Evolutionary conservation across 1,140 invertebrate species (phyloP), one percentile per base, ranked within the genome.

Genomic region (Camponotus vicinus): DNA sequence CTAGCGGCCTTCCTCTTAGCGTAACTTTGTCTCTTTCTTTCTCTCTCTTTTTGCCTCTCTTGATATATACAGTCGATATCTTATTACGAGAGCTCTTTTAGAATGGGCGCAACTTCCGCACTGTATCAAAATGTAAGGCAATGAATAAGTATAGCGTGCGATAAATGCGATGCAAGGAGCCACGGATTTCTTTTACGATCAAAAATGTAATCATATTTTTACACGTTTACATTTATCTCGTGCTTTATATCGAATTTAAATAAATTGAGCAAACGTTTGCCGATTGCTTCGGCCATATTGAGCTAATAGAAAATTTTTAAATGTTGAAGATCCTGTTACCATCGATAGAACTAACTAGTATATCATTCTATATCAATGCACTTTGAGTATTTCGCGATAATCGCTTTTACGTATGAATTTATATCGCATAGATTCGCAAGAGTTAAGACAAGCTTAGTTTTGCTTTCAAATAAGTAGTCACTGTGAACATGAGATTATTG

Each of bases 81-180:
- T 80, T 70, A 59, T 80, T 80, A 57, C 21, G 15, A 79, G 49
- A 80, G 34, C 45, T 45, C 57, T 69, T 57, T 79, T 66, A 34
- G 18, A 3, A 7, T 64, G 42, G n/a, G 40, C 34, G 63, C 66
- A 42, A 27, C 9, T 70, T 21, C 21, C 9, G 66, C 18, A 52
- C 59, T 27, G 6, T 49, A 49, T 52, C 11, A 34, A 69, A 55
- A 69, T 52, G 49, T 34, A 55, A 55, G 13, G 45, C n/a, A 4
- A 79, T 21, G 18, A 64, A 32, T 15, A 27, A 27, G 27, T 27
- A 55, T 34, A 61, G 6, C 7, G n/a, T 13, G 55, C 37, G 57
- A 61, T 8, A 42, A 61, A 76, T 42, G 21, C 21, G n/a, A 9
- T 57, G n/a, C 5, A 37, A 21, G 9, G 18, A 71, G 11, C n/a